Evolutionary conservation across 2,888 invertebrate genomes (phyloP).

Genomic region (Stenoptilia bipunctidactyla): DNA sequence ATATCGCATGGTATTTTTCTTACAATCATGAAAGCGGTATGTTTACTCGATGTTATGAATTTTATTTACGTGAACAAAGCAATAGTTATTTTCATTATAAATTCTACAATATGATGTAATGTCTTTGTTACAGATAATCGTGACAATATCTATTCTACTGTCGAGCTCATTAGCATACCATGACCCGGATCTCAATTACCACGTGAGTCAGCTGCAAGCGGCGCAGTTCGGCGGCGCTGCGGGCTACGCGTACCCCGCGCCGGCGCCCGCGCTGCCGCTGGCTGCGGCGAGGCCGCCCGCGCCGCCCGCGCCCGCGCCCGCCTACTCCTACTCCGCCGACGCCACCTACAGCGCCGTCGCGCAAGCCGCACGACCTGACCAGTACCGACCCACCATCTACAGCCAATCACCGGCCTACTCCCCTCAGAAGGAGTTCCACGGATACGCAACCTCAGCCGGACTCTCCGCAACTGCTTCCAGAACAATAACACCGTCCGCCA

Average conservation of each 20-base stretch:
- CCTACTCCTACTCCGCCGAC: conserved; percentile 23
- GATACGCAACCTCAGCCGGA: conserved; percentile 67
- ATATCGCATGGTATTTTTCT: too few species aligned
- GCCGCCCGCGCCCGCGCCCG: conserved; percentile 23
- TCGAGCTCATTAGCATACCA: conserved; percentile 46
- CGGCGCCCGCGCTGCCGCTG: conserved; percentile 65
- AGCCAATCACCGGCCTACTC: conserved; percentile 32
- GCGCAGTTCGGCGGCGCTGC: conserved; percentile 36
- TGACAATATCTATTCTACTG: conserved; percentile 27
- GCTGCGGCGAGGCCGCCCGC: conserved; percentile 44
- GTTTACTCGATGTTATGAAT: background rate
- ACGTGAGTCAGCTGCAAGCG: conserved; percentile 49
- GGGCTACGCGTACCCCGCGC: conserved; percentile 72
- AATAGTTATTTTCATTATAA: conserved; percentile 5
- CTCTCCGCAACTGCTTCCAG: conserved; percentile 44
- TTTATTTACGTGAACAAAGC: conserved; percentile 3
- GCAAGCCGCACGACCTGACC: conserved; percentile 17
- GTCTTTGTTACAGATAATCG: conserved; percentile 37
- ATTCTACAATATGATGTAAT: too few species aligned
- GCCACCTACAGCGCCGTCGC: conserved; percentile 32
- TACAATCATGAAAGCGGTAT: conserved; percentile 43
- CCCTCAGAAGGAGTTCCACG: conserved; percentile 58
- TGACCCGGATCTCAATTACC: conserved; percentile 61
- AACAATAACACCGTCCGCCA: conserved; percentile 48
- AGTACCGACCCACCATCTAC: conserved; percentile 29